Evolutionary conservation across 2,797 vertebrate species (phyloP).

Genomic region (Sardinella longiceps): DNA sequence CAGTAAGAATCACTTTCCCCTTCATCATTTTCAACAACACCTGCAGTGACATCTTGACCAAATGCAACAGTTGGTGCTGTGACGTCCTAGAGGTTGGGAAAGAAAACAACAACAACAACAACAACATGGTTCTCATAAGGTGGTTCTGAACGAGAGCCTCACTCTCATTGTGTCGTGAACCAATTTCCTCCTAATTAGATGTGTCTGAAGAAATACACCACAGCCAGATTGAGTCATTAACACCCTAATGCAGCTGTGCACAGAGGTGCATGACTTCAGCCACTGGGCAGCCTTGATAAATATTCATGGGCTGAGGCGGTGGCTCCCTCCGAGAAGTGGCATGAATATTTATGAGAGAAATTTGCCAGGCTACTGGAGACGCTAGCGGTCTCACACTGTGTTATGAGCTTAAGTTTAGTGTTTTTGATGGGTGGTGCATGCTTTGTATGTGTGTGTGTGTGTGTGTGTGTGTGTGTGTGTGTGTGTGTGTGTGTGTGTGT

Average conservation of each 20-base stretch:
- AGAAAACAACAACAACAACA: neutral
- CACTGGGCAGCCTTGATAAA: constrained; percentile 18
- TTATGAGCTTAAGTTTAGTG: neutral
- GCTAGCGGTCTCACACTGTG: neutral
- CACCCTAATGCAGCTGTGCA: constrained; percentile 14
- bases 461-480: too few species aligned
- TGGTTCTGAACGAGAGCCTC: neutral
- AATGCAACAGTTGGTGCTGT: neutral
- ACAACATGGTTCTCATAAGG: neutral
- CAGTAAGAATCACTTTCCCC: neutral
- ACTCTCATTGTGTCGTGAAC: constrained; percentile 11
- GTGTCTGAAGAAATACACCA: neutral
- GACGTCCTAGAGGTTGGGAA: neutral
- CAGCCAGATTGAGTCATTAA: constrained; percentile 26
- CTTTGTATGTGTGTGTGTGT: too few species aligned
- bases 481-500: too few species aligned
- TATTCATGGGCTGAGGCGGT: constrained; percentile 22
- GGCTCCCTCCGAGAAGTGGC: neutral
- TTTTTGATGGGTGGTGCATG: neutral
- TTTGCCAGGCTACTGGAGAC: constrained; percentile 22
- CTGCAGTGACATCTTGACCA: neutral
- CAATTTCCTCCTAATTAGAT: constrained; percentile 21
- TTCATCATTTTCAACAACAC: neutral
- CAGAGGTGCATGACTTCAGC: constrained; percentile 9
- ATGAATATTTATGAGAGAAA: constrained; percentile 38